Percentiles rank a stretch among this genome's conserved stretches.
phyloP scores from a whole-genome alignment of 2,888 invertebrate genomes.

The Acleris cristana region DNA sequence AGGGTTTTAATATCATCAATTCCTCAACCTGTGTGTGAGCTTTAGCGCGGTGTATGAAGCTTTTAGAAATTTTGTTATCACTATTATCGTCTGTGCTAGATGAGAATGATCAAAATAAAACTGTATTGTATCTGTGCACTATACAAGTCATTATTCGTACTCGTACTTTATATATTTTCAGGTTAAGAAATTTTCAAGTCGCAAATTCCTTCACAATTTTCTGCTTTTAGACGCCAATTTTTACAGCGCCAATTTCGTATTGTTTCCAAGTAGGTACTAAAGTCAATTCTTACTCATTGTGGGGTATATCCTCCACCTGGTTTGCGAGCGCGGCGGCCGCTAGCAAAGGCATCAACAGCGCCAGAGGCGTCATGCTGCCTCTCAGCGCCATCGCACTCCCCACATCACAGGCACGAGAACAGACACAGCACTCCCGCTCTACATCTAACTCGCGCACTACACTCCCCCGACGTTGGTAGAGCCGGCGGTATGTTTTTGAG shows the following conservation, averaged over 20 bases:
- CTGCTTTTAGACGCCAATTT: background rate
- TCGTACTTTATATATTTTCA: no score
- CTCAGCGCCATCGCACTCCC: slow-evolving; percentile 69
- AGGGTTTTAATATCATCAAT: no score
- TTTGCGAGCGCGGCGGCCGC: slow-evolving; percentile 82
- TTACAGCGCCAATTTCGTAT: background rate
- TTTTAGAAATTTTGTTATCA: no score
- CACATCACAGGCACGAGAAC: slow-evolving; percentile 73
- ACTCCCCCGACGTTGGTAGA: slow-evolving; percentile 60
- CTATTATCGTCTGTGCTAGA: no score
- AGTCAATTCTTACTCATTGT: slow-evolving; percentile 91
- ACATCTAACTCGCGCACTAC: slow-evolving; percentile 66
- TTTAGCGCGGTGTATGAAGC: no score
- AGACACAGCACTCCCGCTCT: slow-evolving; percentile 56
- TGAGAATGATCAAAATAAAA: no score
- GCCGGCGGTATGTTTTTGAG: slow-evolving; percentile 59
- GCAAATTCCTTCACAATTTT: background rate
- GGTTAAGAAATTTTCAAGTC: no score
- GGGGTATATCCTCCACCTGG: slow-evolving; percentile 95
- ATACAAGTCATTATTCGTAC: no score
- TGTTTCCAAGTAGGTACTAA: slow-evolving; percentile 10
- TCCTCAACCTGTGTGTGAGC: no score
- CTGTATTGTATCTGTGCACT: no score
- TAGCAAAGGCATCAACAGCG: slow-evolving; percentile 66
- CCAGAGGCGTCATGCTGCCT: slow-evolving; percentile 67